Conservation (phyloP, 1,140 invertebrate species). For the Pseudomyrmex cubaensis region DNA sequence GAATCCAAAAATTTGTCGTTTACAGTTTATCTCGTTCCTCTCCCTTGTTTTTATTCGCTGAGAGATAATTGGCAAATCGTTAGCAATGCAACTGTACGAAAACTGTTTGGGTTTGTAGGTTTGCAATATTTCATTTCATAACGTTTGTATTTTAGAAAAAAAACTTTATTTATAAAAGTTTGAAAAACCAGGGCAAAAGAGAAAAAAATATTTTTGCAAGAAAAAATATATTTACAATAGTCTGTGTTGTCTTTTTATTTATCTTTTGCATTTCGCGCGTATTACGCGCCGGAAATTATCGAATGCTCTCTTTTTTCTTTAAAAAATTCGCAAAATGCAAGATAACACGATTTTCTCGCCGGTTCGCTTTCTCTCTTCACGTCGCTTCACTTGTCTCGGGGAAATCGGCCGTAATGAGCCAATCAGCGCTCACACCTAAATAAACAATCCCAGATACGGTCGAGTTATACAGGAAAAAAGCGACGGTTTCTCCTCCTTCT, state of each 20-base stretch:
- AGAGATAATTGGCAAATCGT: constrained; percentile 5
- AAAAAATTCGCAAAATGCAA: neutral
- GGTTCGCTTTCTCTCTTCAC: neutral
- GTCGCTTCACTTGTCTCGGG: neutral
- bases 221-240: too few species aligned
- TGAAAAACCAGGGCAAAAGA: too few species aligned
- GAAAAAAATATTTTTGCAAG: too few species aligned
- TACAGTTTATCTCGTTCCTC: neutral
- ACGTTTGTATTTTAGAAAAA: too few species aligned
- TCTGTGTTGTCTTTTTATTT: too few species aligned
- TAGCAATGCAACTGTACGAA: too few species aligned
- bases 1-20: constrained; percentile 13
- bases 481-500: neutral
- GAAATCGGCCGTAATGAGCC: neutral
- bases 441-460: constrained; percentile 26
- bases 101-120: too few species aligned
- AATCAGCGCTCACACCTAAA: constrained; percentile 42
- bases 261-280: neutral
- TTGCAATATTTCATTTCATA: too few species aligned
- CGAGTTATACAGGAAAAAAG: neutral
- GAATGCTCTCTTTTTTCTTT: neutral
- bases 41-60: neutral
- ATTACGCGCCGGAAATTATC: neutral
- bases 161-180: too few species aligned
- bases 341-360: constrained; percentile 15